phyloP scores from a whole-genome alignment of 2,113 vertebrate genomes.

The Aptenodytes forsteri region DNA sequence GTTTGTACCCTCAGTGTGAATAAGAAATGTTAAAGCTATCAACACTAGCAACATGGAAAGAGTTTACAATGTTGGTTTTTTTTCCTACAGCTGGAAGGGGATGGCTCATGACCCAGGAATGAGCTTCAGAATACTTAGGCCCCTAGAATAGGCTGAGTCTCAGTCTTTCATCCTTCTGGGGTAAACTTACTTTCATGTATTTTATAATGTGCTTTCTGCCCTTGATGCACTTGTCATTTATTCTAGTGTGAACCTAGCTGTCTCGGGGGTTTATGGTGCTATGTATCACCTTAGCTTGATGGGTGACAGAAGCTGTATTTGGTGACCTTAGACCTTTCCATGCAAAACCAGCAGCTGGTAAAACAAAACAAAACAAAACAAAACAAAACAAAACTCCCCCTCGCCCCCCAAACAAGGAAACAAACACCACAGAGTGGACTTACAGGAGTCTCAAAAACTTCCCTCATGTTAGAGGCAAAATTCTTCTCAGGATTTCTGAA shows the following conservation, averaged over 20 bases:
- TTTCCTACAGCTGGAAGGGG: not conserved
- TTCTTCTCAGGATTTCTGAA: not conserved
- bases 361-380: not conserved
- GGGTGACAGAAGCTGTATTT: not conserved
- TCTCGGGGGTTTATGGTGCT: not conserved
- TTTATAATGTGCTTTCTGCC: not conserved
- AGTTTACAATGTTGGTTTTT: not conserved
- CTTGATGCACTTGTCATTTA: not conserved
- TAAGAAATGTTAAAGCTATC: not conserved
- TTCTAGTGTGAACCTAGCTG: not conserved
- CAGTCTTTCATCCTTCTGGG: not conserved
- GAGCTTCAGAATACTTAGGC: not conserved
- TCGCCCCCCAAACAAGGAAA: fast-evolving
- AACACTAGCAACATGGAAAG: not conserved
- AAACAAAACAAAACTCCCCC: not conserved
- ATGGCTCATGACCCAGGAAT: not conserved
- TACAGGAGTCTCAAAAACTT: not conserved
- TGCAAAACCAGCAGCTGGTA: not conserved
- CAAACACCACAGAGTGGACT: fast-evolving
- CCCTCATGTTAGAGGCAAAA: not conserved
- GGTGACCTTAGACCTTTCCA: not conserved
- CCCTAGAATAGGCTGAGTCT: not conserved
- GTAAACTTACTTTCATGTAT: not conserved
- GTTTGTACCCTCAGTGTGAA: not conserved
- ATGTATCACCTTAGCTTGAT: not conserved